Evolutionary conservation across 2,888 invertebrate species (phyloP), one percentile per base, ranked within the genome.

Genomic region (Panopea generosa): DNA sequence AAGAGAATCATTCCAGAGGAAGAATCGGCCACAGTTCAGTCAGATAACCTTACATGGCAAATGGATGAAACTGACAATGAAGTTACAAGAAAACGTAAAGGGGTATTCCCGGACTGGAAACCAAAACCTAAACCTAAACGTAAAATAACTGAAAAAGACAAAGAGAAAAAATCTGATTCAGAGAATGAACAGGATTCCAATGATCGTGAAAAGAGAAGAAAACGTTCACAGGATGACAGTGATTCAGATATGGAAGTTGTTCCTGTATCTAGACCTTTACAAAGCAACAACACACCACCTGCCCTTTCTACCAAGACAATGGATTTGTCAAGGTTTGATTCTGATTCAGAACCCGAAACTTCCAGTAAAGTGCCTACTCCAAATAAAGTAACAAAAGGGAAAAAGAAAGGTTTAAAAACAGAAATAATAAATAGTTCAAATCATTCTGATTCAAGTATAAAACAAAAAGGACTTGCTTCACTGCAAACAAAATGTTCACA

Each of bases 1-100:
- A 89, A 85, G 68, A 84, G 70, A 60, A 73, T 90, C 16, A 87
- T 87, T 56, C 79, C 73, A 20, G 81, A 85, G 2, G 33, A 24
- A 7, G 67, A 77, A 22, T 26, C 26, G 18, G 56, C 43, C 6
- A 52, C 29, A n/a, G 49, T 68, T 0, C 61, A 67, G 2, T 24
- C 60, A 4, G 50, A 77, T 29, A 38, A 50, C 11, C 68, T 89
- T 2, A 89, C 89, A 0, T 89, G 88, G 87, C 68, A 83, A 40
- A 55, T 89, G 20, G 82, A 84, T 7, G 82, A 77, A 2, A 40
- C 66, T 4, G 79, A 86, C 56, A 72, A 52, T 24, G 85, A 83
- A 29, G 66, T 86, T 11, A 67, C 69, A 1, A 82, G 61, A 49
- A 82, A 80, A 55, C 47, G 82, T 45, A 84, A 83, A 66, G 85